Conservation (phyloP, 64 coral and sea anemone genomes). For the Stichodactyla mertensii region DNA sequence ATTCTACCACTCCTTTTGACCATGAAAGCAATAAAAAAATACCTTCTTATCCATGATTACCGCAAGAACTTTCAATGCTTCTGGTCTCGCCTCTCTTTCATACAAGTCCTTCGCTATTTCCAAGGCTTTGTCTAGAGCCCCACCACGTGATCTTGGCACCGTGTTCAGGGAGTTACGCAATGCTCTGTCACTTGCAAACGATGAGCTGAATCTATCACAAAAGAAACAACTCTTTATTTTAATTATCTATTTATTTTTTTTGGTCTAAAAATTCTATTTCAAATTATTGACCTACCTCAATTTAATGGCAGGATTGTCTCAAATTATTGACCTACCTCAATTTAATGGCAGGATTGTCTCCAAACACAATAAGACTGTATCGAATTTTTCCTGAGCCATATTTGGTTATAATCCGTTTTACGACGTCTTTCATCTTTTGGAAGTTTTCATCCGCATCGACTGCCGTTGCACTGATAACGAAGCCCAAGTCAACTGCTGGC, state of each 20-base stretch:
- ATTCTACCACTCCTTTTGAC: neutral
- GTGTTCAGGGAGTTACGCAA: constrained; percentile 4
- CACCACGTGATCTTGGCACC: constrained; percentile 14
- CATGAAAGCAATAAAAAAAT: neutral
- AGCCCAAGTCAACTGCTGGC: constrained; percentile 47
- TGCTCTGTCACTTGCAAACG: constrained; percentile 9
- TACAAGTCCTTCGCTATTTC: constrained; percentile 1
- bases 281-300: neutral
- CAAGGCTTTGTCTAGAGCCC: constrained; percentile 33
- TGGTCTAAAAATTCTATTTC: neutral
- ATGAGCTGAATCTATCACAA: constrained; percentile 23
- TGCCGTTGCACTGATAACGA: constrained; percentile 54
- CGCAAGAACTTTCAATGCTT: constrained; percentile 58
- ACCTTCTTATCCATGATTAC: constrained; percentile 67
- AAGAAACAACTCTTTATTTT: neutral
- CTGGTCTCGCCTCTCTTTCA: constrained; percentile 31
- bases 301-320: constrained; percentile 36
- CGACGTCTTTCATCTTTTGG: constrained; percentile 44
- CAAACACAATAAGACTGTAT: constrained; percentile 49
- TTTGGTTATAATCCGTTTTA: constrained; percentile 34
- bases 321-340: neutral
- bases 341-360: constrained; percentile 36
- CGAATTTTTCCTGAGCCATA: constrained; percentile 34
- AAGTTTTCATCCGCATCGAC: constrained; percentile 28
- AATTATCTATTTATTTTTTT: neutral